Conservation (phyloP, 2,797 vertebrate species). For the Leuciscus waleckii region DNA sequence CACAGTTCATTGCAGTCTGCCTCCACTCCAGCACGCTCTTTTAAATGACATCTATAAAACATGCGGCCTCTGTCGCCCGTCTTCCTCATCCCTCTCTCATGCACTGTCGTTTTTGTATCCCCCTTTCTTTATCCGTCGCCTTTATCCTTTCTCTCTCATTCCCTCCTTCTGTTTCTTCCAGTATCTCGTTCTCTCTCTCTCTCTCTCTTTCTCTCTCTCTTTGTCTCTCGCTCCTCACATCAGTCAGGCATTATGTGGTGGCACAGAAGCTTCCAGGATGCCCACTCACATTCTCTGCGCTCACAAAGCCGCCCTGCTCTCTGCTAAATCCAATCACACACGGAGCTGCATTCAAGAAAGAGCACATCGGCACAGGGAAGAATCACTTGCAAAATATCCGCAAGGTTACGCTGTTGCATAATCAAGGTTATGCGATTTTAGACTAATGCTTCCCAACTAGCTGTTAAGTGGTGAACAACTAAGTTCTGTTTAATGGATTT, state of each 20-base stretch:
- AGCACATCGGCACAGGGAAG: slow-evolving; percentile 31
- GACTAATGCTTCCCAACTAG: background rate
- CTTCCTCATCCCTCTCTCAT: slow-evolving; percentile 45
- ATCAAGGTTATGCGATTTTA: slow-evolving; percentile 3
- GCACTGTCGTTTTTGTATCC: slow-evolving; percentile 61
- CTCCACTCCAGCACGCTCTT: slow-evolving; percentile 73
- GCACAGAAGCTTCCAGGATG: slow-evolving; percentile 49
- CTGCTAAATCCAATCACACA: slow-evolving; percentile 51
- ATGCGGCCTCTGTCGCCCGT: slow-evolving; percentile 59
- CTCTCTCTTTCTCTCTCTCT: slow-evolving; percentile 53
- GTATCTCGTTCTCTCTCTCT: slow-evolving; percentile 41
- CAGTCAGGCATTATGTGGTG: slow-evolving; percentile 47
- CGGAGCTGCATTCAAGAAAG: slow-evolving; percentile 30
- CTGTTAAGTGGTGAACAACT: background rate
- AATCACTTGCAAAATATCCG: slow-evolving; percentile 30
- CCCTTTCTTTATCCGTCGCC: slow-evolving; percentile 40
- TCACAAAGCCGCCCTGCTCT: slow-evolving; percentile 46
- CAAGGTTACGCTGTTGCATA: slow-evolving; percentile 24
- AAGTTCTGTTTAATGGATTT: background rate
- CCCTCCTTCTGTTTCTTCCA: slow-evolving; percentile 58
- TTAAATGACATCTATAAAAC: slow-evolving; percentile 83
- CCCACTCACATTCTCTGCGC: slow-evolving; percentile 60
- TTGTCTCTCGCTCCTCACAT: slow-evolving; percentile 55
- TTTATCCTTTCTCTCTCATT: slow-evolving; percentile 57
- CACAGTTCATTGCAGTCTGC: slow-evolving; percentile 79